Evolutionary conservation across 2,888 invertebrate species (phyloP).

Genomic region (Holacanthella duospinosa): DNA sequence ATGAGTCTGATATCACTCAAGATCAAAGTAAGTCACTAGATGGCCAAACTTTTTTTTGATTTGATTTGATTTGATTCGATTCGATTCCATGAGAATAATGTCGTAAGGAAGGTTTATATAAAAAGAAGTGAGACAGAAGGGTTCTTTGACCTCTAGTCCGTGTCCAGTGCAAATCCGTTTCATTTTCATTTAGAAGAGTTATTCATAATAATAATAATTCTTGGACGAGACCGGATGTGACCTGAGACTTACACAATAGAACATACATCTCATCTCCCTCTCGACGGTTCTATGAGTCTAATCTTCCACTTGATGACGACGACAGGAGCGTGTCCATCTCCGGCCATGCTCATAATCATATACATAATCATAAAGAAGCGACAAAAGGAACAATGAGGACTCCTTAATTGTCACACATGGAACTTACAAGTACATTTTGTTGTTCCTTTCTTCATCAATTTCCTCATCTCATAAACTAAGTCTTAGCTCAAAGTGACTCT

Average conservation of each 20-base stretch:
- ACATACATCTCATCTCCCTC: not conserved
- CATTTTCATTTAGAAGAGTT: too few species aligned
- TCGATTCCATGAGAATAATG: too few species aligned
- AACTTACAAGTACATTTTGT: not conserved
- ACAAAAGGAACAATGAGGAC: not conserved
- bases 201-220: not conserved
- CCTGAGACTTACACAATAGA: not conserved
- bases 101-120: too few species aligned
- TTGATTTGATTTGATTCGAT: too few species aligned
- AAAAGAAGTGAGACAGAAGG: too few species aligned
- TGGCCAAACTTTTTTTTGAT: too few species aligned
- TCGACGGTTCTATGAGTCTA: not conserved
- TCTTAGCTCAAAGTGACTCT: too few species aligned
- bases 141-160: not conserved
- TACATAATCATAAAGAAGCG: constrained; percentile 2
- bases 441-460: too few species aligned
- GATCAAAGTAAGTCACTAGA: too few species aligned
- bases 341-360: not conserved
- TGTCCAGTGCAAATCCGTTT: constrained; percentile 2
- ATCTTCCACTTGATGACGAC: not conserved
- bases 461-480: too few species aligned
- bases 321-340: constrained; percentile 2
- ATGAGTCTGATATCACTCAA: too few species aligned
- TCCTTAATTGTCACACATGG: not conserved
- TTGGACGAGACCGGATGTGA: not conserved